A percentile compares a stretch with the other conserved stretches of the same genome.
Evolutionary conservation across 2,797 vertebrate genomes (phyloP).

Genomic region (Pipistrellus nathusii): DNA sequence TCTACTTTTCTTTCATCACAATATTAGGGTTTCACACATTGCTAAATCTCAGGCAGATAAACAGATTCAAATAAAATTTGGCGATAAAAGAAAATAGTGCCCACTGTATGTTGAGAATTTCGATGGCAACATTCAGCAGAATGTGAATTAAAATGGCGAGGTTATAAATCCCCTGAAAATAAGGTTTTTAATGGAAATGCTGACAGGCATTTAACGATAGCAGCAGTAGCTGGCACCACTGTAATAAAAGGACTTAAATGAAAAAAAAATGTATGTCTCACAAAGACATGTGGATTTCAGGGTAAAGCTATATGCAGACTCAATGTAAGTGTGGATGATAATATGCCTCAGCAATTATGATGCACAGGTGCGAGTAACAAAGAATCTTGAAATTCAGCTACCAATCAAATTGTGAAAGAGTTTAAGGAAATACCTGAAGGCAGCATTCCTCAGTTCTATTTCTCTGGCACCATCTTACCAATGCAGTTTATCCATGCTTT

Average conservation of each 20-base stretch:
- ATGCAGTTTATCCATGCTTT: conserved; percentile 66
- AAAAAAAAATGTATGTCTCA: conserved; percentile 77
- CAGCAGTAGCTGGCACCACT: conserved; percentile 79
- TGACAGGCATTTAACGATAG: conserved; percentile 84
- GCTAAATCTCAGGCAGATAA: conserved; percentile 72
- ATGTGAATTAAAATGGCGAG: conserved; percentile 81
- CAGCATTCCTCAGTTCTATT: conserved; percentile 58
- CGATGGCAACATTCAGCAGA: conserved; percentile 78
- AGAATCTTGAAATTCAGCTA: conserved; percentile 81
- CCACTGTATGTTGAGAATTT: conserved; percentile 80
- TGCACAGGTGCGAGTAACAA: conserved; percentile 74
- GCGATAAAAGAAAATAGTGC: conserved; percentile 76
- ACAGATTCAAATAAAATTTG: conserved; percentile 79
- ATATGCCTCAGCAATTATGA: conserved; percentile 79
- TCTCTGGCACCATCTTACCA: conserved; percentile 15
- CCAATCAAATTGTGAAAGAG: conserved; percentile 70
- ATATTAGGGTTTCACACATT: conserved; percentile 67
- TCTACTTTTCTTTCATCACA: not conserved
- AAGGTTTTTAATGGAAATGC: conserved; percentile 86
- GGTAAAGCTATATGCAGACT: conserved; percentile 77
- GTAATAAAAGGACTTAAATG: conserved; percentile 85
- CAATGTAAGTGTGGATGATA: conserved; percentile 79
- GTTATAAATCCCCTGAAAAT: conserved; percentile 86
- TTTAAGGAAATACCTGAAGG: conserved; percentile 69
- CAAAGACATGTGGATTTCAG: conserved; percentile 83